Conservation (phyloP, 2,113 vertebrate genomes). For the Trachemys scripta region DNA sequence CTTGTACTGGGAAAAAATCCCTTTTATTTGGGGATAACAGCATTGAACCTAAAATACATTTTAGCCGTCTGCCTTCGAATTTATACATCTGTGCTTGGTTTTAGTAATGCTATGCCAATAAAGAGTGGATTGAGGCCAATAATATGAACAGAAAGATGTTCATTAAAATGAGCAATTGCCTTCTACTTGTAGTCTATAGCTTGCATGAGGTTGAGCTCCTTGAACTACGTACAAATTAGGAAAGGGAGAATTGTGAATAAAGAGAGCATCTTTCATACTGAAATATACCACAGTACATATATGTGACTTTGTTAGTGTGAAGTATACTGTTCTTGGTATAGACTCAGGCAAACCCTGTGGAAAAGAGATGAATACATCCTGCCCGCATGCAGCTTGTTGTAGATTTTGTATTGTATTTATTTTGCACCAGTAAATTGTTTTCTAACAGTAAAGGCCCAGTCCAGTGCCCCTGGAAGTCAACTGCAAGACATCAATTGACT, state of each 20-base stretch:
- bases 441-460: not conserved
- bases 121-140: not conserved
- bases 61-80: not conserved
- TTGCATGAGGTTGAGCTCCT: not conserved
- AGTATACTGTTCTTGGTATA: not conserved
- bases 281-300: fast-evolving
- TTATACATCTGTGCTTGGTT: not conserved
- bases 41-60: not conserved
- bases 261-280: not conserved
- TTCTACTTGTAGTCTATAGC: not conserved
- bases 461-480: not conserved
- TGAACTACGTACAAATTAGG: not conserved
- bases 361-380: not conserved
- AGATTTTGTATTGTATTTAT: not conserved
- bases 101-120: not conserved
- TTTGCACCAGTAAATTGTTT: not conserved
- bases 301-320: not conserved
- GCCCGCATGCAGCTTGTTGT: not conserved
- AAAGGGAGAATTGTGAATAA: not conserved
- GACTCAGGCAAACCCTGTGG: not conserved
- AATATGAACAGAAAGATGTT: not conserved
- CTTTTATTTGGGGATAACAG: not conserved
- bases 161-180: not conserved
- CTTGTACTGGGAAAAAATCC: not conserved
- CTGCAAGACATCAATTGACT: not conserved